These are phyloP conservation scores for Dendrolimus houi DNA, from an alignment of 2,888 invertebrate species.

Conservation along the genomic window DNA sequence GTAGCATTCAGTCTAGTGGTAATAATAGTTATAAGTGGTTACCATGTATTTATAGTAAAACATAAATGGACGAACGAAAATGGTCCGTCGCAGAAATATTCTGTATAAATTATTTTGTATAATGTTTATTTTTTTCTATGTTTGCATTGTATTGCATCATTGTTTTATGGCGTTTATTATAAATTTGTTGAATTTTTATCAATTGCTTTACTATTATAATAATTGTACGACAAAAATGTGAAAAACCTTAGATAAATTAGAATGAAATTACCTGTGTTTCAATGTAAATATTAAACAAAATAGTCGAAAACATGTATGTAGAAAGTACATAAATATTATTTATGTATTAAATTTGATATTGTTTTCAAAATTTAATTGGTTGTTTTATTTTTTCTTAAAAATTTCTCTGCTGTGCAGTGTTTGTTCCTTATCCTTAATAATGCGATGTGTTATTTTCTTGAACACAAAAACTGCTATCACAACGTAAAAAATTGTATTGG, in stretches of 20 bases:
- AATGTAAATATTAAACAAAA: conserved; percentile 57
- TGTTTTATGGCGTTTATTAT: conserved; percentile 46
- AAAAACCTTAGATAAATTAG: conserved; percentile 54
- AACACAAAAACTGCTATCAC: too few species aligned
- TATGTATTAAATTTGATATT: conserved; percentile 77
- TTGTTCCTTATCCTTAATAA: too few species aligned
- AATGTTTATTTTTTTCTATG: conserved; percentile 49
- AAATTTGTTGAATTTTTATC: conserved; percentile 57
- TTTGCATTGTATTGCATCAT: conserved; percentile 38
- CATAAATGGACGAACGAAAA: conserved; percentile 15
- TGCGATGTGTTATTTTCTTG: too few species aligned
- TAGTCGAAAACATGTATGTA: conserved; percentile 72
- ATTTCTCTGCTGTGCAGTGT: too few species aligned
- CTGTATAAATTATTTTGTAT: conserved; percentile 67
- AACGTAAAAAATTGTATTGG: too few species aligned
- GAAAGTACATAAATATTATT: conserved; percentile 72
- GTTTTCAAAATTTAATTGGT: conserved; percentile 69
- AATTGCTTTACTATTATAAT: conserved; percentile 58
- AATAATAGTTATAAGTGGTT: too few species aligned
- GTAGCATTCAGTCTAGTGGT: too few species aligned
- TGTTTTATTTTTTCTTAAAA: conserved; percentile 43
- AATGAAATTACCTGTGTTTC: conserved; percentile 64
- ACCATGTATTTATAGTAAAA: conserved; percentile 26
- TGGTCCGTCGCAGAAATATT: conserved; percentile 26
- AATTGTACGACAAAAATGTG: conserved; percentile 51